Evolutionary conservation across 2,797 vertebrate species (phyloP).

Genomic region (Tenualosa thibaudeaui): DNA sequence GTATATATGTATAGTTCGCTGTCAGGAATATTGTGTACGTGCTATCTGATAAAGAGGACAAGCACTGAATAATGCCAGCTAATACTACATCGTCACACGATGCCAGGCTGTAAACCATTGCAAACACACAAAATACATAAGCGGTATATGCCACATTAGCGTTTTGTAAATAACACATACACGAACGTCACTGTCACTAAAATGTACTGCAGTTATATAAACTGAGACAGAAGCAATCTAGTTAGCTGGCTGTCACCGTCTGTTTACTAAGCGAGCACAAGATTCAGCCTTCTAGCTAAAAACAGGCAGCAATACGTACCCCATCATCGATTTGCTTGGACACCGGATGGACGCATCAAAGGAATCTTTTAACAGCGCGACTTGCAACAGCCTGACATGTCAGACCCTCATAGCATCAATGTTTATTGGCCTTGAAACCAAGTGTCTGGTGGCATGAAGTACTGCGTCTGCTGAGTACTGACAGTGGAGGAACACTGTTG

Average conservation of each 20-base stretch:
- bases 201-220: neutral
- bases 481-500: slow-evolving; percentile 1
- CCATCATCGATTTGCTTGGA: slow-evolving; percentile 18
- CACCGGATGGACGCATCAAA: neutral
- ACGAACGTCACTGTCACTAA: neutral
- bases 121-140: neutral
- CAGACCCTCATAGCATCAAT: slow-evolving; percentile 19
- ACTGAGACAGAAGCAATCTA: neutral
- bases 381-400: slow-evolving; percentile 1
- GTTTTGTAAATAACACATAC: neutral
- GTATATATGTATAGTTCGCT: neutral
- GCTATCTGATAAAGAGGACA: neutral
- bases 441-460: neutral
- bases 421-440: slow-evolving; percentile 10
- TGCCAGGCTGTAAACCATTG: neutral
- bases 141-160: neutral
- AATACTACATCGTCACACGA: slow-evolving; percentile 10
- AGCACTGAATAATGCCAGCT: neutral
- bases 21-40: neutral
- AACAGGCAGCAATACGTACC: slow-evolving; percentile 17
- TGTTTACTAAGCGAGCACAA: neutral
- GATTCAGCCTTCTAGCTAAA: neutral
- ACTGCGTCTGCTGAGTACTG: slow-evolving; percentile 16
- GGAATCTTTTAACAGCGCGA: neutral
- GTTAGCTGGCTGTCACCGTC: neutral